Percentiles rank a stretch among this genome's conserved stretches.
Evolutionary conservation across 2,888 invertebrate genomes (phyloP).

Genomic region (Oxystoma pomonae): DNA sequence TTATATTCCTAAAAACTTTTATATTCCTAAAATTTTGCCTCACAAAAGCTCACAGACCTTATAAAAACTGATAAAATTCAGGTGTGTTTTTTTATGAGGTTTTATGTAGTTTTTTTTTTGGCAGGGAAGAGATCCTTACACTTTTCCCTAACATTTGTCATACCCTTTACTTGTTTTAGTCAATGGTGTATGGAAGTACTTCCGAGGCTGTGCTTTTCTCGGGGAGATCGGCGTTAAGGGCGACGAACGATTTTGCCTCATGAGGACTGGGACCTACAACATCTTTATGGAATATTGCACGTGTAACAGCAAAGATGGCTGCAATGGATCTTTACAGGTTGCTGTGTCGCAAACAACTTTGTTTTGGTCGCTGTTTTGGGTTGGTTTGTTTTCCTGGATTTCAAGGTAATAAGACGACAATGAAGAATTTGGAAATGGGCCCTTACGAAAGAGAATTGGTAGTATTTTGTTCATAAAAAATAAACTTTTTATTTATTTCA

Average conservation of each 20-base stretch:
- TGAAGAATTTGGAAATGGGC: no score
- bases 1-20: no score
- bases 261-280: conserved; percentile 88
- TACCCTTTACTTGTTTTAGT: conserved; percentile 55
- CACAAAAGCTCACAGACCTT: no score
- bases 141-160: no score
- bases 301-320: conserved; percentile 89
- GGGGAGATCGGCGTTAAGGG: conserved; percentile 88
- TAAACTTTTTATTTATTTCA: no score
- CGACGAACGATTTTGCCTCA: conserved; percentile 85
- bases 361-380: conserved; percentile 11
- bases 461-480: no score
- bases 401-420: conserved; percentile 19
- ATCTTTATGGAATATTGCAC: conserved; percentile 93
- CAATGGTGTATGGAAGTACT: conserved; percentile 84
- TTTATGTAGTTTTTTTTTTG: background rate
- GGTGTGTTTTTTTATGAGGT: no score
- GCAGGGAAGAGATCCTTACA: background rate
- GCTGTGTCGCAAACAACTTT: conserved; percentile 22
- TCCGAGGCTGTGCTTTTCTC: conserved; percentile 82
- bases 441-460: no score
- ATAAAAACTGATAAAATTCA: no score
- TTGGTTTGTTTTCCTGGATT: conserved; percentile 15
- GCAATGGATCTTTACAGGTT: conserved; percentile 55
- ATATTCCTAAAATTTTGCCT: no score